Evolutionary conservation across 2,888 invertebrate genomes (phyloP).

Genomic region (Sminthurinus aureus): DNA sequence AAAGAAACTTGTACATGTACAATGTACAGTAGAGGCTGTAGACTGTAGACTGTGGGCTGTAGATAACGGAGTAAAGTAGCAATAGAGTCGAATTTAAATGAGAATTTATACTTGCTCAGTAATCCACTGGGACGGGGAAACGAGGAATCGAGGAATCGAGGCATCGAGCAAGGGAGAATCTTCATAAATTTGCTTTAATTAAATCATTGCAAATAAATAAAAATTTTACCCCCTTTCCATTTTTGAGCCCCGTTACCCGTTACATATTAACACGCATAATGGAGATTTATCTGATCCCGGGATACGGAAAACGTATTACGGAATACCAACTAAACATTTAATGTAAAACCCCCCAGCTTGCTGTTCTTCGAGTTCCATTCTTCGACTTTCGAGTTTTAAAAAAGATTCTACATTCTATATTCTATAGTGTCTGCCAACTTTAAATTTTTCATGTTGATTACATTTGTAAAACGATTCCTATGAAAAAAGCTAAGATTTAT

Average conservation of each 20-base stretch:
- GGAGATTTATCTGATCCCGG: background rate
- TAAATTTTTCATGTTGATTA: too few relatives aligned
- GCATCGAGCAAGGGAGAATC: background rate
- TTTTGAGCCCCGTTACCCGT: background rate
- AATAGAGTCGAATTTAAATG: background rate
- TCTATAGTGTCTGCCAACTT: too few relatives aligned
- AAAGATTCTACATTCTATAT: too few relatives aligned
- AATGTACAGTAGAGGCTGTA: background rate
- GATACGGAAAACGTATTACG: background rate
- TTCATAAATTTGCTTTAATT: slow-evolving; percentile 12
- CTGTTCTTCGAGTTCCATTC: too few relatives aligned
- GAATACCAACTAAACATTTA: background rate
- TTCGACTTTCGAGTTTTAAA: too few relatives aligned
- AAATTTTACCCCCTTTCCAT: background rate
- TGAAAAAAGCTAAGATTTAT: too few relatives aligned
- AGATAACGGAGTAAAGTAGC: background rate
- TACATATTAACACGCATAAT: background rate
- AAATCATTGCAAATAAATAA: slow-evolving; percentile 13
- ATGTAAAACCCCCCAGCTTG: too few relatives aligned
- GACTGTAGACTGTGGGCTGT: background rate
- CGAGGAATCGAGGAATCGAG: background rate
- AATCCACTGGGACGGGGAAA: background rate
- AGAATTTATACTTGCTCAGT: background rate
- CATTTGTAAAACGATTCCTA: too few relatives aligned
- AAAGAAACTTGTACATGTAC: too few relatives aligned